Evolutionary conservation across 2,888 invertebrate species (phyloP).

Genomic region (Hypena proboscidalis): DNA sequence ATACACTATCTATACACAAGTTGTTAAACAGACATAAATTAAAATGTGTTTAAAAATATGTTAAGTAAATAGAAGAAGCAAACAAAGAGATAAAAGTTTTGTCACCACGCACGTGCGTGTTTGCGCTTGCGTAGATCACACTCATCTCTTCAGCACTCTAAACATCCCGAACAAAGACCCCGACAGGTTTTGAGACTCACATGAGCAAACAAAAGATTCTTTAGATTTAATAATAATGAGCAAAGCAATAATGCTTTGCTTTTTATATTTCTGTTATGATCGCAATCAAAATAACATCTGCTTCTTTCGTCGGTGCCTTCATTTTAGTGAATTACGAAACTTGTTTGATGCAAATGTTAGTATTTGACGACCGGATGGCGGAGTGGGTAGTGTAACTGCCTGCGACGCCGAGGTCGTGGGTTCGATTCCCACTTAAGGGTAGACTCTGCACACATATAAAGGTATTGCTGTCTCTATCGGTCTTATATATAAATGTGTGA

Average conservation of each 20-base stretch:
- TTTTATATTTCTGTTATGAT: slow-evolving; percentile 44
- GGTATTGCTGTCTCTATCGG: too few species aligned
- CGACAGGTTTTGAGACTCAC: slow-evolving; percentile 23
- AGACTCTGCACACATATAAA: too few species aligned
- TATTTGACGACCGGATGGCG: too few species aligned
- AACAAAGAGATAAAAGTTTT: slow-evolving; percentile 66
- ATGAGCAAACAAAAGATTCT: slow-evolving; percentile 41
- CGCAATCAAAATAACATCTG: slow-evolving; percentile 56
- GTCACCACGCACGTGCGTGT: slow-evolving; percentile 70
- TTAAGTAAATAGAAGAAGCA: slow-evolving; percentile 56
- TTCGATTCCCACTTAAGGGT: too few species aligned
- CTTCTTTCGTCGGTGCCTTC: slow-evolving; percentile 42
- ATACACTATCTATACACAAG: slow-evolving; percentile 23
- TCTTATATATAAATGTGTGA: too few species aligned
- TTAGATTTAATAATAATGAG: slow-evolving; percentile 37
- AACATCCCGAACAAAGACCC: slow-evolving; percentile 43
- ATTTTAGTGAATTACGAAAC: slow-evolving; percentile 54
- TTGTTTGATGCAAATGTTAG: slow-evolving; percentile 53
- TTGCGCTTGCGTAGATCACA: slow-evolving; percentile 60
- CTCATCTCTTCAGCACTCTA: slow-evolving; percentile 42
- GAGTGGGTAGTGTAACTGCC: too few species aligned
- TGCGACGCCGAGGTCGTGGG: too few species aligned
- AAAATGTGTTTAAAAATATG: slow-evolving; percentile 49
- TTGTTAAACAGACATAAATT: slow-evolving; percentile 34
- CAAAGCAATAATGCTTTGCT: slow-evolving; percentile 45